Evolutionary conservation across 2,113 vertebrate species (phyloP).

Genomic region (Lutjanus erythropterus): DNA sequence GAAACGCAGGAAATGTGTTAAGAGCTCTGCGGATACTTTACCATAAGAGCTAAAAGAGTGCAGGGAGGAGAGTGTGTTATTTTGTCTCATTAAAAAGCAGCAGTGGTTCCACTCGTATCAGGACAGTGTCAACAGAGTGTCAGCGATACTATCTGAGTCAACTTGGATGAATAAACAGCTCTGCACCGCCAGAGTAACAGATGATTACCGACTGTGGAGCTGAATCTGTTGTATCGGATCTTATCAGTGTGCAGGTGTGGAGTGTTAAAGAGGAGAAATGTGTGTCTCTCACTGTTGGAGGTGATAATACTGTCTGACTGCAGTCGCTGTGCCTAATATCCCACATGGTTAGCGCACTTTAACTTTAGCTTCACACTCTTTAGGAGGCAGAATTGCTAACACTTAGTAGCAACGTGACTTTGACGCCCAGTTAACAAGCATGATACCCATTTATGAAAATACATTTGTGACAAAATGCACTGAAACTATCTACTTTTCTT

Average conservation of each 20-base stretch:
- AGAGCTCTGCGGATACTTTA: constrained; percentile 31
- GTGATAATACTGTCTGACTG: constrained; percentile 2
- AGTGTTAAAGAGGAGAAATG: neutral
- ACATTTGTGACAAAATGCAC: too few species aligned
- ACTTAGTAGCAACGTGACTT: too few species aligned
- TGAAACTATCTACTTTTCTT: too few species aligned
- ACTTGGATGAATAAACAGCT: constrained; percentile 28
- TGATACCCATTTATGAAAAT: neutral
- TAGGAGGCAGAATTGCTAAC: neutral
- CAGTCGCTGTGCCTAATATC: neutral
- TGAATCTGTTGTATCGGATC: neutral
- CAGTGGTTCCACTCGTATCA: constrained; percentile 26
- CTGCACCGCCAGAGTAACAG: constrained; percentile 9
- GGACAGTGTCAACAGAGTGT: constrained; percentile 33
- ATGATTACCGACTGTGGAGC: constrained; percentile 28
- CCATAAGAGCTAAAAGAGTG: constrained; percentile 15
- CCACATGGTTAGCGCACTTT: neutral
- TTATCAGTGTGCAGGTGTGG: constrained; percentile 13
- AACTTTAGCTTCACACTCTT: neutral
- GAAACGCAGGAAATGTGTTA: constrained; percentile 6
- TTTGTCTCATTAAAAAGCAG: constrained; percentile 51
- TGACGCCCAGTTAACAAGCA: neutral
- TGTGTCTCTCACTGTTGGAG: neutral
- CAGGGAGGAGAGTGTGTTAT: constrained; percentile 6
- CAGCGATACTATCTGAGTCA: constrained; percentile 43